phyloP scores from a whole-genome alignment of 2,888 invertebrate genomes.

The Hylaea fasciaria region DNA sequence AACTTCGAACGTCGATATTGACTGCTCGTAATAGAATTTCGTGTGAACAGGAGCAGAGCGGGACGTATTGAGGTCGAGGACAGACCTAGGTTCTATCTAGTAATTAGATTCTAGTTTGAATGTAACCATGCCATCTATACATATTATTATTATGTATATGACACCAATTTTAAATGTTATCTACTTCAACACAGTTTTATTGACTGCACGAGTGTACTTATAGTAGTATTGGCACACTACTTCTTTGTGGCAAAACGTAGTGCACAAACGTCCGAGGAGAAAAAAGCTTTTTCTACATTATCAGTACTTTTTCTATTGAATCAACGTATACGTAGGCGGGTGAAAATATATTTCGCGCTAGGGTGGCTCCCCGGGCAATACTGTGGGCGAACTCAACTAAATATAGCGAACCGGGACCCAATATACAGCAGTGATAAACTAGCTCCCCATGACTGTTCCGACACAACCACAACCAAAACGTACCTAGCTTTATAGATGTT shows the following conservation, averaged over 20 bases:
- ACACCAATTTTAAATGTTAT: too few species aligned
- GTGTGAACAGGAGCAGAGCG: background rate
- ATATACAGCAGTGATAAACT: conserved; percentile 10
- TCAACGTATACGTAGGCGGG: conserved; percentile 19
- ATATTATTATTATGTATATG: too few species aligned
- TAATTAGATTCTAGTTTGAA: background rate
- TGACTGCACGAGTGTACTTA: too few species aligned
- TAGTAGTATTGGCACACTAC: too few species aligned
- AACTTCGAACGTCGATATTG: conserved; percentile 16
- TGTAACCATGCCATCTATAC: background rate
- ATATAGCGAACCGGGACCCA: conserved; percentile 19
- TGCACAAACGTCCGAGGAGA: background rate
- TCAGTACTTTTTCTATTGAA: conserved; percentile 16
- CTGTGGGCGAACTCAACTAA: conserved; percentile 18
- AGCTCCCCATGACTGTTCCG: background rate
- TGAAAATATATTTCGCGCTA: conserved; percentile 15
- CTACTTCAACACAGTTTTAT: too few species aligned
- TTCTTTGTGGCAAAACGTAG: too few species aligned
- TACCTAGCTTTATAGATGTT: background rate
- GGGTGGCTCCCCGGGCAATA: conserved; percentile 22
- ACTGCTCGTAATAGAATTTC: background rate
- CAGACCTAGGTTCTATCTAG: background rate
- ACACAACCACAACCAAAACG: background rate
- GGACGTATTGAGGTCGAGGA: conserved; percentile 6
- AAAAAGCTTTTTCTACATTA: background rate